Conservation (phyloP, 2,113 vertebrate genomes). For the Helogale parvula region DNA sequence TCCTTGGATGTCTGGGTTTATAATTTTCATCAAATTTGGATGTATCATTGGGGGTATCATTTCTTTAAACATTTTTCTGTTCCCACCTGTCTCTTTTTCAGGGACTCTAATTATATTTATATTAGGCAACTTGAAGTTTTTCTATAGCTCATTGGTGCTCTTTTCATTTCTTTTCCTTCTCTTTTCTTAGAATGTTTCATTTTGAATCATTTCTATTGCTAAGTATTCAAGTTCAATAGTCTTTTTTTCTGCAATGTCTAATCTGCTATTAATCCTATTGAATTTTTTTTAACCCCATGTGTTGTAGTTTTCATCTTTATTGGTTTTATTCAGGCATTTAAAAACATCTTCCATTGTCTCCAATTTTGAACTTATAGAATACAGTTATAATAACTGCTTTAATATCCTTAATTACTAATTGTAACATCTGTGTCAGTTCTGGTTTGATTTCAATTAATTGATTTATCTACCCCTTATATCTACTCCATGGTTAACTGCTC, state of each 20-base stretch:
- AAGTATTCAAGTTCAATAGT: slow-evolving; percentile 32
- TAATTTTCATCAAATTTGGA: background rate
- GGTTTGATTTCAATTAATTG: slow-evolving; percentile 3
- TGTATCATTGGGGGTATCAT: background rate
- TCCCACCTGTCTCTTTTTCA: background rate
- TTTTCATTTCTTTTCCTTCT: background rate
- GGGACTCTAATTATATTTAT: background rate
- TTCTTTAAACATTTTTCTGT: slow-evolving; percentile 33
- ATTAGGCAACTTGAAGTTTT: background rate
- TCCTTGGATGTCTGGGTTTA: slow-evolving; percentile 17
- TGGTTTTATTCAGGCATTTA: background rate
- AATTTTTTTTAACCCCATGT: background rate
- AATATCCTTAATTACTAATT: slow-evolving; percentile 14
- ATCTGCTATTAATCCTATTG: background rate
- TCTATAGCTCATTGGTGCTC: background rate
- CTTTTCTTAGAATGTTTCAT: slow-evolving; percentile 5
- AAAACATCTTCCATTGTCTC: background rate
- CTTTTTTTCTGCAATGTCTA: slow-evolving; percentile 8
- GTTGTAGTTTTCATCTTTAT: background rate
- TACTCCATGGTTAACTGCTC: background rate
- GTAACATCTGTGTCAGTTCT: background rate
- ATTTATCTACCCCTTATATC: background rate
- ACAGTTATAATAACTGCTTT: slow-evolving; percentile 13
- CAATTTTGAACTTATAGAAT: slow-evolving; percentile 32
- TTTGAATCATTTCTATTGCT: background rate